Evolutionary conservation across 2,797 vertebrate genomes (phyloP), one percentile per base, ranked within the genome.

Genomic region (Lacerta agilis): DNA sequence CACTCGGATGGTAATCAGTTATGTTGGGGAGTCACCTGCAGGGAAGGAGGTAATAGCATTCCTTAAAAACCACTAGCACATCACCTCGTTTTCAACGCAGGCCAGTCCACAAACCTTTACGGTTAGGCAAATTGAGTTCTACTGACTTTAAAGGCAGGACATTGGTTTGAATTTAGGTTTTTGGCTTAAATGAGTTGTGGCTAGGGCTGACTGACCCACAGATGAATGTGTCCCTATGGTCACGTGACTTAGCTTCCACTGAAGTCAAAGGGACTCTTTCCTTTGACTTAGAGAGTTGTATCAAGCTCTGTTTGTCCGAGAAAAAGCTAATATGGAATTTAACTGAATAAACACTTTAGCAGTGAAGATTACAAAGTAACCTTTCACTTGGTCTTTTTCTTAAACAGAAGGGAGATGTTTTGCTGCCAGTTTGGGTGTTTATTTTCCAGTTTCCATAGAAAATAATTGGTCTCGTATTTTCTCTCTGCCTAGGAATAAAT

Each of bases 391-490:
- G 55, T 90, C 36, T 87, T 81, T 83, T 86, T 86, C 86, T 90
- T 38, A 75, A 86, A 88, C 61, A 89, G 78, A 83, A 86, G 67
- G 92, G 93, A 93, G 89, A 91, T 90, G 80, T 92, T 95, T 94
- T 93, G 41, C 92, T 95, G 93, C 93, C 93, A 94, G 93, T 96
- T 95, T 94, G 87, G 87, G 80, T 95, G 94, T 96, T 96, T 97
- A 94, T 97, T 97, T 97, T 96, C 90, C 94, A 95, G 96, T 97
- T 96, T 93, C 96, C 95, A 96, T 96, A 96, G 96, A 91, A 97
- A 97, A 96, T 97, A 96, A 96, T 94, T 96, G 95, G 95, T 91
- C 93, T 95, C 93, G 94, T 89, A 67, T 85, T n/a, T 95, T 95
- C 94, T 94, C 94, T 96, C 95, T 95, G 38, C 93, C 88, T 94